Evolutionary conservation across 2,888 invertebrate species (phyloP).

Genomic region (Dicycla oo): DNA sequence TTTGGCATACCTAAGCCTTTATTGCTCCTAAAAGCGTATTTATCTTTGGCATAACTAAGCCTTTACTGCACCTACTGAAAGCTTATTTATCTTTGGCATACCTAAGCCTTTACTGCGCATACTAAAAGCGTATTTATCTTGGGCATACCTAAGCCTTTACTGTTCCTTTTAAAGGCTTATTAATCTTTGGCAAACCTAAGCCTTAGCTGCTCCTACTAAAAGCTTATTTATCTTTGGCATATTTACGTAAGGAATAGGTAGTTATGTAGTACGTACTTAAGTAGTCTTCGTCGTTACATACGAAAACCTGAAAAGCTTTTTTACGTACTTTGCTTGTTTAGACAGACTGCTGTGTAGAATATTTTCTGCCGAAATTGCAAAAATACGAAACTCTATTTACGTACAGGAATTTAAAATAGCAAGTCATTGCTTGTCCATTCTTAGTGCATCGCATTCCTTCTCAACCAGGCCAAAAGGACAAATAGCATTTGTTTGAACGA

Average conservation of each 20-base stretch:
- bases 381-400: neutral
- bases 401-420: neutral
- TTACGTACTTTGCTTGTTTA: neutral
- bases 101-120: neutral
- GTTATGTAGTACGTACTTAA: neutral
- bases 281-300: neutral
- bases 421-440: neutral
- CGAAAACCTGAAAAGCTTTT: neutral
- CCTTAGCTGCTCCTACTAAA: neutral
- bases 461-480: neutral
- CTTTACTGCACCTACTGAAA: too few species aligned
- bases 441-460: neutral
- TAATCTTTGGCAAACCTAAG: too few species aligned
- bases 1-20: neutral
- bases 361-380: neutral
- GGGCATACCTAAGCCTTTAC: neutral
- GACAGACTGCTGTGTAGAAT: neutral
- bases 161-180: too few species aligned
- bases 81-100: too few species aligned
- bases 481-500: slow-evolving; percentile 1
- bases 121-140: neutral
- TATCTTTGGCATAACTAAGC: too few species aligned
- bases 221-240: too few species aligned
- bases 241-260: neutral
- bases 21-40: too few species aligned